Base-by-base conservation (phyloP, 2,888 invertebrate species). In the Sylvicola cinctus region DNA sequence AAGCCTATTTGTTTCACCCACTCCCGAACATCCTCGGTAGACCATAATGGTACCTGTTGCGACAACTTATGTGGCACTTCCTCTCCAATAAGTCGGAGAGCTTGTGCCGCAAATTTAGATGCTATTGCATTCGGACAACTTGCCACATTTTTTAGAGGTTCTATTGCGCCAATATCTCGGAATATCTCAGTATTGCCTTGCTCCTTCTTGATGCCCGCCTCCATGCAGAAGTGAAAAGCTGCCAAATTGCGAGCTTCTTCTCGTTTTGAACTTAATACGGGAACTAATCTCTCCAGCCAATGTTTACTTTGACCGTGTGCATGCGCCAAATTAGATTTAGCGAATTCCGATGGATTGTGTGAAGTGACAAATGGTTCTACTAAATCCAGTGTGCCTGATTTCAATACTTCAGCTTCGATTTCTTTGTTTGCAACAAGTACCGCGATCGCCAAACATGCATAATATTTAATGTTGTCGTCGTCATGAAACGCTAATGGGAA, bases 1-100 rank as follows among this genome's bases (percentile, higher is more conserved):
- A 95, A 96, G 0, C 93, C 93, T 47, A 93, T 91, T 66, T 96
- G 95, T 52, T 87, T 88, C 1, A 98, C 88, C 96, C 96, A 98
- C 60, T 95, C 91, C 45, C 80, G 69, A 0, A 98, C 96, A 54
- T 98, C 96, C 54, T 87, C 87, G 14, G 77, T 77, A 0, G 90
- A 90, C 98, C 98, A 98, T 6, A 95, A 66, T 1, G 96, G 96
- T 28, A 96, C 95, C 58, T 96, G 95, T 53, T 96, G 95, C 25
- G 93, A 91, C 36, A 98, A 61, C 54, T 93, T 95, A 56, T 98
- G 95, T 0, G 96, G 96, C 12, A 96, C 84, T 52, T 88, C 84
- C 55, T 96, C 96, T 2, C 95, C 96, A 40, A 98, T 90, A 13
- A 93, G 62, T 41, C 83, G 66, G 46, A 91, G 61, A 1, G 90